Base-by-base conservation (phyloP, 1,140 invertebrate genomes). In the Heliconius himera region DNA sequence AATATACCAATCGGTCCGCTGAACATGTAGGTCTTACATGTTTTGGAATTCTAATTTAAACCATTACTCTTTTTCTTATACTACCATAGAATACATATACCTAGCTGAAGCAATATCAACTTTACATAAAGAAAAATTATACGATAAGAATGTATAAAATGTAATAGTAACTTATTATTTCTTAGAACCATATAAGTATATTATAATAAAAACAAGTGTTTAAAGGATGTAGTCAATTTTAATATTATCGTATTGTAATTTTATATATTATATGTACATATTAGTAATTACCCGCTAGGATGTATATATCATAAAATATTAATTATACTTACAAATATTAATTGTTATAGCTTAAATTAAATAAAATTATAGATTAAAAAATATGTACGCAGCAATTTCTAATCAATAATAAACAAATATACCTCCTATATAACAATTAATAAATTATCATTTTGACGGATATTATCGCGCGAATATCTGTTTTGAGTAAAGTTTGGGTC, bases 1-100 rank as follows among this genome's bases (percentile, higher is more conserved):
- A 80, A 83, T 51, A 29, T 76, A 72, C 8, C 66, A 60, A 77
- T 78, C 84, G 87, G 78, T 84, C 79, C 74, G 83, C n/a, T 89
- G 88, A 84, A 22, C 83, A 91, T 87, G 79, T 91, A 89, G 89
- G 84, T 83, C 87, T 85, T 84, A 86, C 84, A 79, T 84, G 84
- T 89, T 88, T 89, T 77, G 83, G 85, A 85, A 90, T 82, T 29
- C 60, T 66, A 84, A 85, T 86, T 75, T 54, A 85, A 84, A 84
- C 81, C 78, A 85, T 82, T 81, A 77, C 49, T 66, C 13, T 66
- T 77, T 79, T 80, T 82, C 76, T 79, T 66, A 20, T 54, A 60
- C 72, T 78, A 51, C 38, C 70, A 72, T 26, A 77, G 41, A 71
- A 70, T 76, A 60, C n/a, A 46, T 18, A n/a, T 54, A 33, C 5